Base-by-base conservation (phyloP, 1,140 invertebrate species). In the Zophobas morio region DNA sequence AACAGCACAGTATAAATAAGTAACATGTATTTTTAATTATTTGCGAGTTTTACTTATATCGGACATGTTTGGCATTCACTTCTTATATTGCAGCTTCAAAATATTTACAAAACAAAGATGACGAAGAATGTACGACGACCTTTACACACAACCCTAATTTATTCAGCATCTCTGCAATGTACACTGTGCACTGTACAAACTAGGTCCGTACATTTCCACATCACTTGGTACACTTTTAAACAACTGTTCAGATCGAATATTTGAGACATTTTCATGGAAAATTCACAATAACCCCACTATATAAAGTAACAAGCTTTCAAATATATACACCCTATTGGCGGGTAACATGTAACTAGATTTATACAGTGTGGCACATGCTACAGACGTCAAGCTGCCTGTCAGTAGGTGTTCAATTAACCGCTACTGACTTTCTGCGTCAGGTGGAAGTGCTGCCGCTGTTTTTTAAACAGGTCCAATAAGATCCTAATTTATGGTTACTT, bases 1-100 rank as follows among this genome's bases (percentile, higher is more conserved):
- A 84, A 84, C 84, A 84, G 84, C 84, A 84, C 84, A 85, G 83
- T 85, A 85, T 85, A 85, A 85, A 85, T 85, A 85, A 84, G 83
- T 85, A 85, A 85, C 84, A 85, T 85, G 81, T 83, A 85, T 82
- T 81, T 81, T 74, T 79, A 74, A 54, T 74, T 84, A 84, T 82
- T 85, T 84, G 83, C 82, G 80, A 83, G 84, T 85, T 82, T 84
- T 80, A 80, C 66, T 81, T 76, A 82, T 82, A 42, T 82, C 81
- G 82, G 82, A 84, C 82, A 81, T 83, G 81, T 84, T 85, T 84
- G 81, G 84, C 81, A 81, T 81, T 73, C 75, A 82, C 81, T 83
- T 82, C 75, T 82, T 77, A 75, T 84, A 83, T 84, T 84, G 83
- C 83, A 83, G 83, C 83, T 76, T 77, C 60, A 66, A 20, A 42